These are phyloP conservation scores for Staurois parvus DNA, from an alignment of 2,797 vertebrate species.

Conservation along the genomic window DNA sequence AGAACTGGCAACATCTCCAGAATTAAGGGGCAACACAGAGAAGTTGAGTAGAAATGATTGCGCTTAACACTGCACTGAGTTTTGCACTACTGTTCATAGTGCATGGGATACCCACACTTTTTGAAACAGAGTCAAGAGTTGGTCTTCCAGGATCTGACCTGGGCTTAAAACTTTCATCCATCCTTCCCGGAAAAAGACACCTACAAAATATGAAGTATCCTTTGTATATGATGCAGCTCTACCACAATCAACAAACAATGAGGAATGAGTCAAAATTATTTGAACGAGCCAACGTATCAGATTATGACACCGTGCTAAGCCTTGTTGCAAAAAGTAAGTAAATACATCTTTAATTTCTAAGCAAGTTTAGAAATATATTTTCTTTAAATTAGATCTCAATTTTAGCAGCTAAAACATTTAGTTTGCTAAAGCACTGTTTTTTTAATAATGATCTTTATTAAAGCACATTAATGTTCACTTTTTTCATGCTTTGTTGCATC, in stretches of 20 bases:
- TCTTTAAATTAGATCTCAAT: not conserved
- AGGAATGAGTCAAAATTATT: constrained; percentile 21
- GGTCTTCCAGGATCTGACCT: constrained; percentile 9
- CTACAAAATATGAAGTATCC: constrained; percentile 27
- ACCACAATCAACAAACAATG: constrained; percentile 12
- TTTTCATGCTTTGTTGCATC: too few species aligned
- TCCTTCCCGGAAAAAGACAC: constrained; percentile 18
- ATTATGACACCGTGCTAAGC: constrained; percentile 42
- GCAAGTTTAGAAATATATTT: not conserved
- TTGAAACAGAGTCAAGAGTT: not conserved
- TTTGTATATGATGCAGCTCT: constrained; percentile 54
- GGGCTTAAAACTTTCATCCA: constrained; percentile 3
- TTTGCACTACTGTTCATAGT: not conserved
- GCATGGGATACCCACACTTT: constrained; percentile 14
- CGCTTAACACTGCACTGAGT: not conserved
- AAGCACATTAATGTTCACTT: too few species aligned
- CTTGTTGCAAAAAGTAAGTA: constrained; percentile 51
- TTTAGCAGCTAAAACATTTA: not conserved
- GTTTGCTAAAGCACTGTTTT: too few species aligned
- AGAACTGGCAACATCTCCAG: constrained; percentile 3
- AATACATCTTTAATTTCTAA: not conserved
- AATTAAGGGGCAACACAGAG: not conserved
- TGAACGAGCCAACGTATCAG: not conserved
- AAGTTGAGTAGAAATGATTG: constrained; percentile 10
- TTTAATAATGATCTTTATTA: too few species aligned